Percentiles rank a stretch among this genome's conserved stretches.
These are phyloP conservation scores for Halictus ligatus DNA, from an alignment of 2,888 invertebrate species.

Conservation along the genomic window DNA sequence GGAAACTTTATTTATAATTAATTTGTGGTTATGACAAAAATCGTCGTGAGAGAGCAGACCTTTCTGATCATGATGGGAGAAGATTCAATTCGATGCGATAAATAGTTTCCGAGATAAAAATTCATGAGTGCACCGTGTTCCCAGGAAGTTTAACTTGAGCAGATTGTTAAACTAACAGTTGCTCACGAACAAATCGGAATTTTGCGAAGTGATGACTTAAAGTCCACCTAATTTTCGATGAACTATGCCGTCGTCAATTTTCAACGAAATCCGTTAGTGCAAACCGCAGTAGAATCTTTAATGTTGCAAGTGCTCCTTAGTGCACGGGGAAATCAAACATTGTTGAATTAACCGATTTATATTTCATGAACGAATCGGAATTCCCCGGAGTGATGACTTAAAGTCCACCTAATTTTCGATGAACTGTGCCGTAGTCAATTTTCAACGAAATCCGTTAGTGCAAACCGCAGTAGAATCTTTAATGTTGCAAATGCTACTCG, in stretches of 20 bases:
- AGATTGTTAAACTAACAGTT: neutral
- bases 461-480: too few relatives aligned
- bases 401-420: too few relatives aligned
- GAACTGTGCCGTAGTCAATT: neutral
- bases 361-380: neutral
- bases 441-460: too few relatives aligned
- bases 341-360: neutral
- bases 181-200: neutral
- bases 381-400: neutral
- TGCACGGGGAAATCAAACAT: too few relatives aligned
- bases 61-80: neutral
- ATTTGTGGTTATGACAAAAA: neutral
- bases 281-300: too few relatives aligned
- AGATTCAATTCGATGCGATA: neutral
- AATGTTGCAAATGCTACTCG: too few relatives aligned
- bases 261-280: too few relatives aligned
- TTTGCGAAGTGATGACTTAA: neutral
- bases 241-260: neutral
- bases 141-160: neutral
- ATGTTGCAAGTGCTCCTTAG: too few relatives aligned
- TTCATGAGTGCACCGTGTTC: neutral
- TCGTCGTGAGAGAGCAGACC: neutral
- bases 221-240: too few relatives aligned
- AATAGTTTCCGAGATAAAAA: neutral
- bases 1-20: neutral